These are phyloP conservation scores for Psettodes erumei DNA, from an alignment of 2,113 vertebrate genomes.

Conservation along the genomic window DNA sequence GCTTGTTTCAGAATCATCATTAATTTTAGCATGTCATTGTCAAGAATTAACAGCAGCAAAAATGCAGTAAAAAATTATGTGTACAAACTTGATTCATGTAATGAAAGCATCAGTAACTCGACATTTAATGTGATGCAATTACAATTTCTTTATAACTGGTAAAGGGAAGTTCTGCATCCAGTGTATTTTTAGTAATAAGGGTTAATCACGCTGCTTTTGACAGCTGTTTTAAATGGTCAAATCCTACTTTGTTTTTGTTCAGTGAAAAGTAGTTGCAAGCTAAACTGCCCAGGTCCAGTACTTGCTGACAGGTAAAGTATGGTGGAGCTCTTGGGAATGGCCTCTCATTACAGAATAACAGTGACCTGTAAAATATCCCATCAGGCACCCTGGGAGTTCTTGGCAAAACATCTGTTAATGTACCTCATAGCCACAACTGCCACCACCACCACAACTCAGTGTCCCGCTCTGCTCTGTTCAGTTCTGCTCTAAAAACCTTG, in stretches of 20 bases:
- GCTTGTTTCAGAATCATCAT: no score
- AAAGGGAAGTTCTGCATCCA: background rate
- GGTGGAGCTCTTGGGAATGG: conserved; percentile 53
- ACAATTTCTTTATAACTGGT: no score
- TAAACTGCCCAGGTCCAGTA: conserved; percentile 26
- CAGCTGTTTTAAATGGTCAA: conserved; percentile 13
- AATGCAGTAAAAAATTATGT: no score
- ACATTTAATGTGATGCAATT: no score
- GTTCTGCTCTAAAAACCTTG: conserved; percentile 65
- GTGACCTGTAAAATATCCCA: conserved; percentile 75
- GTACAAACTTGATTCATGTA: no score
- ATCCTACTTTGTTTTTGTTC: conserved; percentile 23
- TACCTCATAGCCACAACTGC: conserved; percentile 42
- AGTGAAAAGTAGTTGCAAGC: conserved; percentile 24
- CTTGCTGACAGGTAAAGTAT: conserved; percentile 69
- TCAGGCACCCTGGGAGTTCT: conserved; percentile 64
- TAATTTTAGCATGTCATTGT: no score
- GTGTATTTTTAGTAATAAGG: background rate
- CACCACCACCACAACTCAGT: conserved; percentile 23
- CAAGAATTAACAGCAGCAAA: no score
- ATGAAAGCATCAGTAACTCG: no score
- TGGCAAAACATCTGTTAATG: conserved; percentile 72
- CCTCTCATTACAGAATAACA: conserved; percentile 69
- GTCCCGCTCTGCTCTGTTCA: conserved; percentile 34
- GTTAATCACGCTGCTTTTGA: background rate